Percentiles rank a stretch among this genome's conserved stretches.
phyloP scores from a whole-genome alignment of 2,888 invertebrate species.

The Auanema freiburgensis region DNA sequence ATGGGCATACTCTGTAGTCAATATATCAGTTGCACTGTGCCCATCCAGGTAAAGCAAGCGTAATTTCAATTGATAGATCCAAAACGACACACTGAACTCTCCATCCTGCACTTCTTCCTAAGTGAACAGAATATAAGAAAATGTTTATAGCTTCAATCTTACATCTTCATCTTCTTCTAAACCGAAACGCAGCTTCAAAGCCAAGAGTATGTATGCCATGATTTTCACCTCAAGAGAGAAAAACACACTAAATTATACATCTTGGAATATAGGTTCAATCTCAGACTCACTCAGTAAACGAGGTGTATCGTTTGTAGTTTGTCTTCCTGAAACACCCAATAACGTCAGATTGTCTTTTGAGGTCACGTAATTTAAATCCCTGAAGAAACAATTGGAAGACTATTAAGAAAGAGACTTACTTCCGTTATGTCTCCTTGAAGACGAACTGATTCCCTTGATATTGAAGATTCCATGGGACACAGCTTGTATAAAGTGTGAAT shows the following conservation, averaged over 20 bases:
- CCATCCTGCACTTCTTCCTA: neutral
- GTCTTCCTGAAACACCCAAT: too few species aligned
- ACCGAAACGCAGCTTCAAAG: constrained; percentile 45
- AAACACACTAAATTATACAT: constrained; percentile 37
- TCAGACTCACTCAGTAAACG: too few species aligned
- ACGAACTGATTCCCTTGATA: constrained; percentile 2
- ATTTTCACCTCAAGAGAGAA: constrained; percentile 44
- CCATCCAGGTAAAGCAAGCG: constrained; percentile 31
- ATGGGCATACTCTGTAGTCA: constrained; percentile 13
- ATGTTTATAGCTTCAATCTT: neutral
- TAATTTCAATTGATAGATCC: constrained; percentile 40
- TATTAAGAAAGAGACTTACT: too few species aligned
- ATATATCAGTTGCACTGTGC: constrained; percentile 27
- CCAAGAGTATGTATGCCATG: constrained; percentile 39
- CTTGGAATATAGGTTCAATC: too few species aligned
- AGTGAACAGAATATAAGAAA: neutral
- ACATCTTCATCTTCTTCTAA: constrained; percentile 33
- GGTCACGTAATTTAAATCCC: neutral
- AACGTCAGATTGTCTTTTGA: too few species aligned
- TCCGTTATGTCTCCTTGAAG: constrained; percentile 18
- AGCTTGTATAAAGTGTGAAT: constrained; percentile 18
- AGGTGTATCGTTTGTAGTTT: too few species aligned
- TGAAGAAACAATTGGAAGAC: neutral
- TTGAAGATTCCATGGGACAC: constrained; percentile 8
- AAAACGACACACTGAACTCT: constrained; percentile 11